Conservation (phyloP, 2,888 invertebrate species). For the Drosophila subquinaria region DNA sequence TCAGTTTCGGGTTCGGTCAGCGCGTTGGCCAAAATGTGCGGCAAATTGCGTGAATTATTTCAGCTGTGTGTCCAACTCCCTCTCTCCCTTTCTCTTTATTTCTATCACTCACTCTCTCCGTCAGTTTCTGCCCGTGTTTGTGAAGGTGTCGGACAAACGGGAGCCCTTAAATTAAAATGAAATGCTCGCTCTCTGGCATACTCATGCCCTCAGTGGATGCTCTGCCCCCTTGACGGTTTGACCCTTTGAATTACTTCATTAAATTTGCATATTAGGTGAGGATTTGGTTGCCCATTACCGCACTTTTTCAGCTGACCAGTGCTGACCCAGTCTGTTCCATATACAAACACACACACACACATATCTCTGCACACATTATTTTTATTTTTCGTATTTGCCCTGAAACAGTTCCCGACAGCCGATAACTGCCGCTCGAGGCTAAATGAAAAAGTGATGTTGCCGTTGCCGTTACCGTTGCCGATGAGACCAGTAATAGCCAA, state of each 20-base stretch:
- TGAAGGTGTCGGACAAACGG: slow-evolving; percentile 54
- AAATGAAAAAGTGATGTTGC: slow-evolving; percentile 31
- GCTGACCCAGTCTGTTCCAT: slow-evolving; percentile 2
- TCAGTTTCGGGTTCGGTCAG: slow-evolving; percentile 14
- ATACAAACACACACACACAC: neutral
- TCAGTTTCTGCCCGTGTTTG: slow-evolving; percentile 6
- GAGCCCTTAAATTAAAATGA: slow-evolving; percentile 65
- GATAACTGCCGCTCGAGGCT: slow-evolving; percentile 20
- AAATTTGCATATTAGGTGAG: slow-evolving; percentile 82
- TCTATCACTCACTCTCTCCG: neutral
- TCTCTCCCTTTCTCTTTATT: neutral
- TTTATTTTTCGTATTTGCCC: slow-evolving; percentile 1
- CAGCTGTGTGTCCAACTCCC: slow-evolving; percentile 24
- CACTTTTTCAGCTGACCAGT: slow-evolving; percentile 49
- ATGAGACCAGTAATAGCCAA: slow-evolving; percentile 2
- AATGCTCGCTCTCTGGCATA: slow-evolving; percentile 53
- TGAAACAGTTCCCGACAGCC: neutral
- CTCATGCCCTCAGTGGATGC: slow-evolving; percentile 5
- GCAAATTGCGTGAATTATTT: slow-evolving; percentile 75
- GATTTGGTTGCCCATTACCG: slow-evolving; percentile 71
- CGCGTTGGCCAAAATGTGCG: slow-evolving; percentile 65
- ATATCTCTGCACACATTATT: slow-evolving; percentile 1
- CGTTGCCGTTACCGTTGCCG: slow-evolving; percentile 20
- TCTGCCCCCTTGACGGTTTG: slow-evolving; percentile 17
- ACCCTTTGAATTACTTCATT: slow-evolving; percentile 81